These are phyloP conservation scores for Xiphophorus couchianus DNA, from an alignment of 2,113 vertebrate genomes.

Conservation along the genomic window DNA sequence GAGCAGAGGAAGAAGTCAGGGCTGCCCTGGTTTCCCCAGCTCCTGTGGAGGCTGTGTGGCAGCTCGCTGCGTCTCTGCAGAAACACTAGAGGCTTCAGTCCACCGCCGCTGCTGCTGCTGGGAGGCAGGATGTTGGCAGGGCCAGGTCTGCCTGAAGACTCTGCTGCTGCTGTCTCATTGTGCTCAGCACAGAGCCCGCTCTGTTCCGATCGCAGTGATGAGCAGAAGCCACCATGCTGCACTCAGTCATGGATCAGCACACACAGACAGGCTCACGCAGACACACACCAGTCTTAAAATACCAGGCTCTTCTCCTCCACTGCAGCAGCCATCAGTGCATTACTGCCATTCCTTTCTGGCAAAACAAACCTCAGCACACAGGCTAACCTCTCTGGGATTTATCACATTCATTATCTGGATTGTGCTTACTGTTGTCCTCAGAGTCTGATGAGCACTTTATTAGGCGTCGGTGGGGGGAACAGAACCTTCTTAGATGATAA, in stretches of 20 bases:
- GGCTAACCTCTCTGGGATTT: conserved; percentile 67
- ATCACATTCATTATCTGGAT: conserved; percentile 71
- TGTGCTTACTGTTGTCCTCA: conserved; percentile 50
- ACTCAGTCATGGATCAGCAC: conserved; percentile 46
- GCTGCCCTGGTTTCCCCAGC: conserved; percentile 43
- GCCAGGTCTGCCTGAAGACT: conserved; percentile 50
- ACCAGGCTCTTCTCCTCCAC: conserved; percentile 41
- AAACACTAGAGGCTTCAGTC: conserved; percentile 67
- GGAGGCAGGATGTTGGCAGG: conserved; percentile 42
- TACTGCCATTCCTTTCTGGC: conserved; percentile 63
- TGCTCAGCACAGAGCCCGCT: conserved; percentile 65
- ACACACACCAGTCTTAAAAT: conserved; percentile 45
- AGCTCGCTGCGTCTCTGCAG: conserved; percentile 39
- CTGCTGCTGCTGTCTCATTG: conserved; percentile 63
- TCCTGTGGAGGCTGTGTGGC: conserved; percentile 44
- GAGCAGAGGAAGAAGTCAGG: conserved; percentile 33
- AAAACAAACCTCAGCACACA: conserved; percentile 41
- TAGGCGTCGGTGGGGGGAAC: conserved; percentile 34
- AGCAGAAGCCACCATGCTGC: conserved; percentile 61
- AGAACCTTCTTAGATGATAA: conserved; percentile 71
- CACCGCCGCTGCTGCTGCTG: conserved; percentile 31
- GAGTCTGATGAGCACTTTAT: conserved; percentile 67
- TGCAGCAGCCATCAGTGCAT: conserved; percentile 45
- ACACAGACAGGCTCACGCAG: conserved; percentile 3
- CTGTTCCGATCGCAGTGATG: conserved; percentile 64